Conservation (phyloP, 2,888 invertebrate genomes). For the Acholoe squamosa region DNA sequence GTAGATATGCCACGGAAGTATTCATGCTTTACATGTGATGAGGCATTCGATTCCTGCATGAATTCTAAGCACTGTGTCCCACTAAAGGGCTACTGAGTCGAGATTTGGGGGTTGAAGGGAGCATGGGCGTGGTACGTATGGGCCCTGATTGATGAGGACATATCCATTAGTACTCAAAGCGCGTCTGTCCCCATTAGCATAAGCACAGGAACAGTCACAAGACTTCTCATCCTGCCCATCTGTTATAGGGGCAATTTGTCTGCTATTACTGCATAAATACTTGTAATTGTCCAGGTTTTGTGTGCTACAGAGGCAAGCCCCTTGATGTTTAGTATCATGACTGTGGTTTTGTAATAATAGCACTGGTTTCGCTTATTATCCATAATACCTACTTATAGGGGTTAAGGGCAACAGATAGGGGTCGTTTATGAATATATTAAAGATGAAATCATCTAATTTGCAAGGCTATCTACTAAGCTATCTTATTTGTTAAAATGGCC, state of each 20-base stretch:
- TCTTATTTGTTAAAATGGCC: not conserved
- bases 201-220: not conserved
- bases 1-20: no score
- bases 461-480: not conserved
- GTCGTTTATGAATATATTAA: not conserved
- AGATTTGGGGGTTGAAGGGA: not conserved
- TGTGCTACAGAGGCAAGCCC: not conserved
- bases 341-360: not conserved
- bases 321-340: not conserved
- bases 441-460: conserved; percentile 10
- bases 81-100: not conserved
- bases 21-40: no score
- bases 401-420: conserved; percentile 12
- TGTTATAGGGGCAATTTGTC: conserved; percentile 16
- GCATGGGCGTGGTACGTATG: not conserved
- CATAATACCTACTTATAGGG: not conserved
- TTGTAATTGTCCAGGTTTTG: not conserved
- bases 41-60: no score
- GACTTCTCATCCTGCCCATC: not conserved
- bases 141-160: not conserved
- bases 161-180: not conserved
- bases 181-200: conserved; percentile 16
- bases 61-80: no score
- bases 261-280: conserved; percentile 4
- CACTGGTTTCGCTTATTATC: not conserved